Base-by-base conservation (phyloP, 92 coral and sea anemone species). In the Parazoanthus darwini region DNA sequence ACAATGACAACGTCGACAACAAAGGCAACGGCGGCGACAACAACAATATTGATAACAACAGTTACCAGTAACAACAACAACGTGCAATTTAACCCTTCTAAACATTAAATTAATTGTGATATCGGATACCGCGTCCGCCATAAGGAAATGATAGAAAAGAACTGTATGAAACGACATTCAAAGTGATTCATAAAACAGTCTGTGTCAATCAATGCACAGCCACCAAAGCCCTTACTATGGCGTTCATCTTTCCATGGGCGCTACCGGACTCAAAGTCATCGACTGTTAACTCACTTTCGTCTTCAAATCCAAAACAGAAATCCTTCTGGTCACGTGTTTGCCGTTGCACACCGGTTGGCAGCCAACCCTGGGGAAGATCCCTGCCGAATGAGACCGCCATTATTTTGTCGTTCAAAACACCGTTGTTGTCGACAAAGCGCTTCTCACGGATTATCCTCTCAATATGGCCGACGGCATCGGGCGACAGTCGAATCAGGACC, bases 331-430 rank as follows among this genome's bases (percentile, higher is more conserved):
- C 93, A 7, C 54, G 74, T 0, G 89, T 67, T n/a, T 86, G 88
- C 26, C 90, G 88, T 25, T 82, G 77, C 6, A 93, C 38, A 11
- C 98, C 96, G 16, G n/a, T 43, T 1, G 98, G 96, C 4, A 95
- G 94, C 99, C 98, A 97, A 6, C 91, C 94, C 5, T 92, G 38
- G 1, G 95, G 85, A 3, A 95, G 85, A 33, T 87, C 76, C 9
- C 63, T 92, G 22, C 99, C 99, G 74, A 97, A 97, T 11, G 99
- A 89, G 25, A 97, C 92, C 13, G 94, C 92, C 36, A 97, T 90
- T 22, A 97, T 90, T 46, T 94, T 91, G 37, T 90, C 94, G 74
- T 95, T 94, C 74, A 97, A 86, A 66, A 78, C 87, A 74, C 93
- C 95, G 72, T 92, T 88, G 77, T 89, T 91, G 56, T 94, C 96